Evolutionary conservation across 2,888 invertebrate genomes (phyloP).

Genomic region (Andrena fulva): DNA sequence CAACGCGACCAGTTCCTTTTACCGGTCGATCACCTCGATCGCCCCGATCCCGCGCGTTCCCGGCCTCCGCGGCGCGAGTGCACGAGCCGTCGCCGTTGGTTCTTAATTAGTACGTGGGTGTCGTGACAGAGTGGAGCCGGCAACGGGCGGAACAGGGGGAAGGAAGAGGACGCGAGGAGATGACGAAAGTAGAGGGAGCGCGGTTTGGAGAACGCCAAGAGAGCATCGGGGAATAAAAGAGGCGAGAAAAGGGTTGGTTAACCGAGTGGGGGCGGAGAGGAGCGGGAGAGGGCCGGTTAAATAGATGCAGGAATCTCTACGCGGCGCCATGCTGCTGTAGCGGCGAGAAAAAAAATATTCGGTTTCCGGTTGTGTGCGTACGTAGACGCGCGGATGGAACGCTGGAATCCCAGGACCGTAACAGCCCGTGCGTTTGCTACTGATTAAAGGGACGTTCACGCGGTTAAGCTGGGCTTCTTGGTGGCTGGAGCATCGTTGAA

Average conservation of each 20-base stretch:
- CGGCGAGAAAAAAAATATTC: conserved; percentile 65
- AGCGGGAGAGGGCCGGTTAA: conserved; percentile 71
- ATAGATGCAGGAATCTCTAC: conserved; percentile 82
- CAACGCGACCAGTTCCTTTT: conserved; percentile 66
- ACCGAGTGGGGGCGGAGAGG: conserved; percentile 47
- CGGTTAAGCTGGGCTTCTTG: not conserved
- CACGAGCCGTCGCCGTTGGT: conserved; percentile 23
- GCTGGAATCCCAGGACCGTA: conserved; percentile 62
- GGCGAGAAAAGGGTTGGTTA: conserved; percentile 57
- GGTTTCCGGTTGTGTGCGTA: conserved; percentile 21
- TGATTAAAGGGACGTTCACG: conserved; percentile 9
- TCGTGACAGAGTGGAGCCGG: conserved; percentile 39
- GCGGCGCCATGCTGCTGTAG: conserved; percentile 79
- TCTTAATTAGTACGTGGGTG: conserved; percentile 71
- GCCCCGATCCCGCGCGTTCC: conserved; percentile 23
- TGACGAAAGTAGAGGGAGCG: conserved; percentile 58
- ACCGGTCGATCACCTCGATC: conserved; percentile 69
- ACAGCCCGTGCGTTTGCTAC: conserved; percentile 29
- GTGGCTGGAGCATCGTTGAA: not conserved
- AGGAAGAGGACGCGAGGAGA: conserved; percentile 26
- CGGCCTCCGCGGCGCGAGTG: conserved; percentile 27
- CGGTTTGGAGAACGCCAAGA: conserved; percentile 44
- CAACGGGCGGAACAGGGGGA: conserved; percentile 20
- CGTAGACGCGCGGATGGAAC: conserved; percentile 24
- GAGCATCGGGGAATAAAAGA: conserved; percentile 56